phyloP scores from a whole-genome alignment of 2,888 invertebrate genomes.

The Kuschelorhynchus macadamiae region DNA sequence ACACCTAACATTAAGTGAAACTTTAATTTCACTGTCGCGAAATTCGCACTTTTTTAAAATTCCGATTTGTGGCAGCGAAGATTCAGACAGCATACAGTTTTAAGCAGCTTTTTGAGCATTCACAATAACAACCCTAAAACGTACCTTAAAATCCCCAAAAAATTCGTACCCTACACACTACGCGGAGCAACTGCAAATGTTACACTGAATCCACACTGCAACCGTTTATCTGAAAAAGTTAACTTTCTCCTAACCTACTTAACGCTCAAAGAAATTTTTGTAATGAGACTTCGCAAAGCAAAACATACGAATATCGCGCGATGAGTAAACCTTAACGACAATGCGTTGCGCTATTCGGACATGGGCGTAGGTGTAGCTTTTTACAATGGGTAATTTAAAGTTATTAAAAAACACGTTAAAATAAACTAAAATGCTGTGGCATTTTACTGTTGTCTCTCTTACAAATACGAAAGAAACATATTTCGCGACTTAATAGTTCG shows the following conservation, averaged over 20 bases:
- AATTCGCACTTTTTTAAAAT: too few relatives aligned
- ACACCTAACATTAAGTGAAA: too few relatives aligned
- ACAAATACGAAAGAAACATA: too few relatives aligned
- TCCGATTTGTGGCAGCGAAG: too few relatives aligned
- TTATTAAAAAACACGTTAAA: too few relatives aligned
- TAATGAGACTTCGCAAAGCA: slow-evolving; percentile 40
- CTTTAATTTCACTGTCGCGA: too few relatives aligned
- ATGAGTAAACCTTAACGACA: slow-evolving; percentile 25
- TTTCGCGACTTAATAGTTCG: too few relatives aligned
- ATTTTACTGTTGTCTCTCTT: too few relatives aligned
- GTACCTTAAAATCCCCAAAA: slow-evolving; percentile 29
- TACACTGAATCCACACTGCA: slow-evolving; percentile 62
- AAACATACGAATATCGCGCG: slow-evolving; percentile 18
- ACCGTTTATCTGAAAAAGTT: slow-evolving; percentile 65
- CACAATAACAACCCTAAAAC: not conserved
- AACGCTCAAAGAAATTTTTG: slow-evolving; percentile 47
- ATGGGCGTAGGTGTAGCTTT: slow-evolving; percentile 6
- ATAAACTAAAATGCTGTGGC: too few relatives aligned
- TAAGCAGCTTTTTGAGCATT: too few relatives aligned
- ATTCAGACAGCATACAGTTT: too few relatives aligned
- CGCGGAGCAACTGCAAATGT: slow-evolving; percentile 61
- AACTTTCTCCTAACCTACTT: slow-evolving; percentile 69
- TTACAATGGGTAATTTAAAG: not conserved
- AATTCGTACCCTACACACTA: slow-evolving; percentile 49
- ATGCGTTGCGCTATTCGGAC: not conserved